Conservation (phyloP, 2,888 invertebrate species). For the Pinctada fucata region DNA sequence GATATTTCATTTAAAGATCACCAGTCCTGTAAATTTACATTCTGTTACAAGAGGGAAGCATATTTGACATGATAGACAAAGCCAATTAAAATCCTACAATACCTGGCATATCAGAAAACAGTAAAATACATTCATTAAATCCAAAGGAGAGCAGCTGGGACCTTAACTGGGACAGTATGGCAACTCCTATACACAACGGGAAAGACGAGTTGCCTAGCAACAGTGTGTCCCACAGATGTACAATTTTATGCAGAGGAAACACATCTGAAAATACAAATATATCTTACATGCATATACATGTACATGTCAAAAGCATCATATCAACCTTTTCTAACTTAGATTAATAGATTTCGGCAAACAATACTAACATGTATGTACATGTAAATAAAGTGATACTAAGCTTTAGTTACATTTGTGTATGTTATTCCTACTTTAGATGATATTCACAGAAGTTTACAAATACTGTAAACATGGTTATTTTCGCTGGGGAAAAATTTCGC, state of each 20-base stretch:
- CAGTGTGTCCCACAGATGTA: slow-evolving; percentile 98
- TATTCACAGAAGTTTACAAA: not conserved
- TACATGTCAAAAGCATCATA: no score
- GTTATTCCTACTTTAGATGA: not conserved
- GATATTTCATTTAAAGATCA: no score
- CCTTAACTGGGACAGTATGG: slow-evolving; percentile 90
- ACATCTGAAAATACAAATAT: slow-evolving; percentile 85
- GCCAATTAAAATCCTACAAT: not conserved
- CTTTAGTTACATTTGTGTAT: no score
- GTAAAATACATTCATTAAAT: slow-evolving; percentile 97
- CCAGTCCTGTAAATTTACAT: no score
- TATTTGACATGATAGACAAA: no score
- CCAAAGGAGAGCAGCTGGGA: slow-evolving; percentile 85
- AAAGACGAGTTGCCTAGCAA: slow-evolving; percentile 94
- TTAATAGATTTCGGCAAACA: no score
- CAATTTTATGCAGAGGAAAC: slow-evolving; percentile 97
- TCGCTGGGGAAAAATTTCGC: no score
- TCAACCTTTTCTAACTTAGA: no score
- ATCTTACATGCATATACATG: not conserved
- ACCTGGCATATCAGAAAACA: slow-evolving; percentile 98
- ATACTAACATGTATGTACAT: not conserved
- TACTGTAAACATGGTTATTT: not conserved
- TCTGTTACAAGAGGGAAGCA: no score
- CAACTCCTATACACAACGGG: slow-evolving; percentile 95
- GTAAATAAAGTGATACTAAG: not conserved